A percentile compares a stretch with the other conserved stretches of the same genome.
phyloP scores from a whole-genome alignment of 2,888 invertebrate species.

The Bhutanitis thaidina region DNA sequence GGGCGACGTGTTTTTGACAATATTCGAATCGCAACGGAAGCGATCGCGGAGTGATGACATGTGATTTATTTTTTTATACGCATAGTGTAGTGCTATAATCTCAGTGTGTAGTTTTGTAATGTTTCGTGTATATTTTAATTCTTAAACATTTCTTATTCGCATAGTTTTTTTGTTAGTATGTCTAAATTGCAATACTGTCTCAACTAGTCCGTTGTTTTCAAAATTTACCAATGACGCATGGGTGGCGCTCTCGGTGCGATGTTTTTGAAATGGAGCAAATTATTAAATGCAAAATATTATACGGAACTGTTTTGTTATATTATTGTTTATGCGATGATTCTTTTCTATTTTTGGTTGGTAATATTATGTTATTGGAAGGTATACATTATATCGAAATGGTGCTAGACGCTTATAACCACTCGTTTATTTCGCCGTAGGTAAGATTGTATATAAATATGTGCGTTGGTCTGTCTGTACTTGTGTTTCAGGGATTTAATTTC shows the following conservation, averaged over 20 bases:
- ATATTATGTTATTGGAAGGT: constrained; percentile 70
- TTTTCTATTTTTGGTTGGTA: constrained; percentile 64
- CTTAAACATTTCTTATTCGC: constrained; percentile 52
- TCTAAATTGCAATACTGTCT: constrained; percentile 63
- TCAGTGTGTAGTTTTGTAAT: constrained; percentile 55
- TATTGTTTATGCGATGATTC: constrained; percentile 50
- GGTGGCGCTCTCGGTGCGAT: not conserved
- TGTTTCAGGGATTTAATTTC: constrained; percentile 28
- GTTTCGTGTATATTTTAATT: constrained; percentile 48
- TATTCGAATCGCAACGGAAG: constrained; percentile 23
- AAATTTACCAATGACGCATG: constrained; percentile 55
- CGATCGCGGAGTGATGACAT: constrained; percentile 44
- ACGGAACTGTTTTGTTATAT: constrained; percentile 43
- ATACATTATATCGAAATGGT: constrained; percentile 75
- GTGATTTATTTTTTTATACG: constrained; percentile 69
- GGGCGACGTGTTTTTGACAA: constrained; percentile 30
- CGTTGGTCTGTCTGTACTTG: constrained; percentile 5
- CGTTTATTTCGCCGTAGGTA: constrained; percentile 62
- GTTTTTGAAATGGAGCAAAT: constrained; percentile 22
- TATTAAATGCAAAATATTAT: constrained; percentile 31
- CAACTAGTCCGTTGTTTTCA: constrained; percentile 65
- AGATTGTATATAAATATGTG: constrained; percentile 50
- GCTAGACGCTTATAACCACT: constrained; percentile 71
- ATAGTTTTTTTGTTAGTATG: constrained; percentile 53
- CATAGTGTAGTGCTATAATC: constrained; percentile 62